Conservation (phyloP, 2,888 invertebrate genomes). For the Tricholauxania praeusta region DNA sequence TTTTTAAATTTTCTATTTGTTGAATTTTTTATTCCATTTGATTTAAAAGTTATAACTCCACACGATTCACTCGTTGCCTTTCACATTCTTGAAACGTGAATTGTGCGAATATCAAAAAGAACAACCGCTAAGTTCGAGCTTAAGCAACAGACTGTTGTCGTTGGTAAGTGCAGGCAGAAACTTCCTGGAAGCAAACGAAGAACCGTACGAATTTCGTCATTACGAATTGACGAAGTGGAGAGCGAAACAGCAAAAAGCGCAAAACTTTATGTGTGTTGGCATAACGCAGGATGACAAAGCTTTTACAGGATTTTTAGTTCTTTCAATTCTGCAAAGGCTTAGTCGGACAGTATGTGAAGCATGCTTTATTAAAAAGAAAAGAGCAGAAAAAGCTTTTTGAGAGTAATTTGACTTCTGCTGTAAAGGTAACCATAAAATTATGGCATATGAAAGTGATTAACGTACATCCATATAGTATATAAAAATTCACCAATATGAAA, state of each 20-base stretch:
- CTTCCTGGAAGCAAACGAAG: slow-evolving; percentile 3
- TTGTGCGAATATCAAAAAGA: slow-evolving; percentile 33
- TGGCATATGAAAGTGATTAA: no score
- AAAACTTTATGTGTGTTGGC: no score
- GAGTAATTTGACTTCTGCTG: no score
- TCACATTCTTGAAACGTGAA: neutral
- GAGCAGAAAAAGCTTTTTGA: no score
- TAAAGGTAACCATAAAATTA: no score
- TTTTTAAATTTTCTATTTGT: neutral
- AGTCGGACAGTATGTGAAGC: no score
- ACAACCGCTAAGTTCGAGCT: slow-evolving; percentile 60
- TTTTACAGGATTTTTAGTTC: slow-evolving; percentile 7
- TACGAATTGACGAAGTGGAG: slow-evolving; percentile 3
- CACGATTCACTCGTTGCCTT: slow-evolving; percentile 1
- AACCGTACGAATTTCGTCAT: neutral
- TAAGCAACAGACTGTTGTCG: slow-evolving; percentile 68
- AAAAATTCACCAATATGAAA: no score
- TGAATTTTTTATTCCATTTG: neutral
- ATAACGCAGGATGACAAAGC: neutral
- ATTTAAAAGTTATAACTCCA: neutral
- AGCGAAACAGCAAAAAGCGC: slow-evolving; percentile 1
- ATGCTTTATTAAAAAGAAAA: no score
- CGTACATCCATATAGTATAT: no score
- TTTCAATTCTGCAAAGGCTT: no score
- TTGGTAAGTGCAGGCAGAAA: slow-evolving; percentile 34